Evolutionary conservation across 2,797 vertebrate genomes (phyloP).

Genomic region (Lacerta agilis): DNA sequence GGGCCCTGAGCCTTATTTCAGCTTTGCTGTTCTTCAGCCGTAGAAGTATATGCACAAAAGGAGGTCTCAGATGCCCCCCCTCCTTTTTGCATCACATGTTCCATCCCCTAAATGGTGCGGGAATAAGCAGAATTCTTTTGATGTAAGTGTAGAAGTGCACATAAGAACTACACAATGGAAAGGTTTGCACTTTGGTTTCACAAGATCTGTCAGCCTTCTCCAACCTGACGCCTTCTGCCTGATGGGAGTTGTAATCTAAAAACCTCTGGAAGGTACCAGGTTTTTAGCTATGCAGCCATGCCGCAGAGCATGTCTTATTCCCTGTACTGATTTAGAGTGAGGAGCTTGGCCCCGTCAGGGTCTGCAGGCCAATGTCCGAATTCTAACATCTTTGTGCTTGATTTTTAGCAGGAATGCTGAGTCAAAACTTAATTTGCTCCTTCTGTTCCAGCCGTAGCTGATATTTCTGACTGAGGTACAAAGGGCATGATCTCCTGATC

Average conservation of each 20-base stretch:
- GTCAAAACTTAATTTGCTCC: not conserved
- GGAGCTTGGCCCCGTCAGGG: not conserved
- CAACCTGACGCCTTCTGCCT: not conserved
- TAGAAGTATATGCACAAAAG: not conserved
- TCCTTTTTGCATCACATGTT: not conserved
- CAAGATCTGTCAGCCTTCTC: not conserved
- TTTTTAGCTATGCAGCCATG: not conserved
- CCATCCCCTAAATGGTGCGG: not conserved
- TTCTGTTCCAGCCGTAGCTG: not conserved
- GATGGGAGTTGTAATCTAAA: not conserved
- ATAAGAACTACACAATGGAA: not conserved
- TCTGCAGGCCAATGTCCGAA: not conserved
- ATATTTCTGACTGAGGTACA: not conserved
- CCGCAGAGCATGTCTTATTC: not conserved
- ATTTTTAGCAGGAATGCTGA: constrained; percentile 3
- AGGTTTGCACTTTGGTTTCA: not conserved
- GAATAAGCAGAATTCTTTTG: not conserved
- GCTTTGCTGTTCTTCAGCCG: not conserved
- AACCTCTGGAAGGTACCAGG: not conserved
- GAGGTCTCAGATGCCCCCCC: not conserved
- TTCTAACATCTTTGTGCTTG: not conserved
- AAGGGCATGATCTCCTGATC: not conserved
- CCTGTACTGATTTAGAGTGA: not conserved
- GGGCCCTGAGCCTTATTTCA: not conserved
- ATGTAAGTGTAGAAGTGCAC: not conserved